Conservation (phyloP, 1,140 invertebrate genomes). For the Prorops nasuta region DNA sequence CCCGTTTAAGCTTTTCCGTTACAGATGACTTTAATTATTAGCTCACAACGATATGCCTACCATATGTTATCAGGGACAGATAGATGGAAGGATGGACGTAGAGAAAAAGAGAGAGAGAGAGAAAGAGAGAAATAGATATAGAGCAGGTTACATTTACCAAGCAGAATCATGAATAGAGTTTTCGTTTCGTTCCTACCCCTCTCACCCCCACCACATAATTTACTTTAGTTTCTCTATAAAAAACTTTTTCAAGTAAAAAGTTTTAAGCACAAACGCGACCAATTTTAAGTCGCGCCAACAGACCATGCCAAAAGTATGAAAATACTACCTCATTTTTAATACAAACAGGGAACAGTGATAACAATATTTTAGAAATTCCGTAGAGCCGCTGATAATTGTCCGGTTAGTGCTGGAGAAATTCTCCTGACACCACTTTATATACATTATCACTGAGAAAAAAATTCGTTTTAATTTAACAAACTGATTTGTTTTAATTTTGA, state of each 20-base stretch:
- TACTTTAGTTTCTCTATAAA: too few relatives aligned
- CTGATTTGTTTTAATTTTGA: too few relatives aligned
- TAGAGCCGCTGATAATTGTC: conserved; percentile 25
- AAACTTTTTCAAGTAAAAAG: too few relatives aligned
- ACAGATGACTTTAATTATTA: conserved; percentile 30
- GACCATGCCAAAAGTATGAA: conserved; percentile 34
- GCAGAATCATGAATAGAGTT: too few relatives aligned
- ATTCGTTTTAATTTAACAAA: too few relatives aligned
- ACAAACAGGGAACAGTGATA: conserved; percentile 31
- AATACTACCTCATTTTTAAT: conserved; percentile 48
- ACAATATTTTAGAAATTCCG: conserved; percentile 30
- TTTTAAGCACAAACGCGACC: too few relatives aligned
- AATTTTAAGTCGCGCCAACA: conserved; percentile 4
- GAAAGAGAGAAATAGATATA: too few relatives aligned
- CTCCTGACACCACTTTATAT: conserved; percentile 19
- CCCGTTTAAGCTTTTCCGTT: conserved; percentile 27
- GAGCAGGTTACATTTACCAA: too few relatives aligned
- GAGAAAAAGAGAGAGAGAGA: too few relatives aligned
- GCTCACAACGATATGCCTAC: conserved; percentile 40
- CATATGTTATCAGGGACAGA: conserved; percentile 42
- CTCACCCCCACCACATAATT: too few relatives aligned
- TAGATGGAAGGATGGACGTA: too few relatives aligned
- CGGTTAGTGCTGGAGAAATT: conserved; percentile 19
- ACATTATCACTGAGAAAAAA: conserved; percentile 15
- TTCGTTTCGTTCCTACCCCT: too few relatives aligned